phyloP scores from a whole-genome alignment of 2,888 invertebrate species.

The Creontiades dilutus region DNA sequence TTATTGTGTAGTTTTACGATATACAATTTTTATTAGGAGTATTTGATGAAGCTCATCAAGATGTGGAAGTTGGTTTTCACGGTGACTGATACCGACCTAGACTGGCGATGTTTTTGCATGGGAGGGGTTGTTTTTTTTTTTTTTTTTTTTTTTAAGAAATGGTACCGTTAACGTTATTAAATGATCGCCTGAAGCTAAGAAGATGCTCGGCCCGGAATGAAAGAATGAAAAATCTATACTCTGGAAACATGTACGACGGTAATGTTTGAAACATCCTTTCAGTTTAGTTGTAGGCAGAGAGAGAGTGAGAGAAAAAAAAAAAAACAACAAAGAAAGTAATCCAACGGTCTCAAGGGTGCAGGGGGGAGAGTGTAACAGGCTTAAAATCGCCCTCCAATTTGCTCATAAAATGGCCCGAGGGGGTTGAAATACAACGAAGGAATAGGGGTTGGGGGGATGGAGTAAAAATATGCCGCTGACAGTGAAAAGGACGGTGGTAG shows the following conservation, averaged over 20 bases:
- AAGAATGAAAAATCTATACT: not conserved
- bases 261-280: slow-evolving; percentile 12
- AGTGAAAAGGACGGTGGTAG: slow-evolving; percentile 45
- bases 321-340: slow-evolving; percentile 56
- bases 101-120: too few relatives aligned
- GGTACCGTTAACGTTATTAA: not conserved
- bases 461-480: slow-evolving; percentile 54
- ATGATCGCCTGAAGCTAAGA: not conserved
- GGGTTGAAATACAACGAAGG: slow-evolving; percentile 43
- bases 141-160: too few relatives aligned
- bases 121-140: too few relatives aligned
- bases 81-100: too few relatives aligned
- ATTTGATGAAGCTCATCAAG: too few relatives aligned
- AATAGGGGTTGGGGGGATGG: not conserved
- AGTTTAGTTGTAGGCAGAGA: not conserved
- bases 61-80: too few relatives aligned
- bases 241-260: not conserved
- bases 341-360: not conserved
- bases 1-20: too few relatives aligned
- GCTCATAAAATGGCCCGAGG: slow-evolving; percentile 55
- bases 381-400: slow-evolving; percentile 62
- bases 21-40: too few relatives aligned
- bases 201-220: not conserved
- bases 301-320: not conserved
- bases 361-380: slow-evolving; percentile 37